Evolutionary conservation across 2,113 vertebrate genomes (phyloP).

Genomic region (Anolis sagrei): DNA sequence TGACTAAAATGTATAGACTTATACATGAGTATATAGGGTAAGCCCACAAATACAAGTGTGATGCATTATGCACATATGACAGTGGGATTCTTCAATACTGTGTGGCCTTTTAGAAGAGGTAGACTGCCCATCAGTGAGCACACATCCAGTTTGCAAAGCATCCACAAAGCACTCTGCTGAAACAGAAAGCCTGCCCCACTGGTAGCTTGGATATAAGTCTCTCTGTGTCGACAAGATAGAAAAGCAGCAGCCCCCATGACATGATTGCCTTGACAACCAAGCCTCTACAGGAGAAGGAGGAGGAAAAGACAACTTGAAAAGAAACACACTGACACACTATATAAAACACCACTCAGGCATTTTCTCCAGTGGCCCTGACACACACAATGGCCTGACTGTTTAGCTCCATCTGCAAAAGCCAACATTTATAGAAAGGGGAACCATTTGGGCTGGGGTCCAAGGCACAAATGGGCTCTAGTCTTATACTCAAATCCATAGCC

Average conservation of each 20-base stretch:
- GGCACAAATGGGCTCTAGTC: background rate
- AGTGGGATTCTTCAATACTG: background rate
- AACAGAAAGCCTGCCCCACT: background rate
- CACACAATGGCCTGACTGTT: constrained; percentile 71
- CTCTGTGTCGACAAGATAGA: constrained; percentile 54
- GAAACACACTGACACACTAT: constrained; percentile 19
- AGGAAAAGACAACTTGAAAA: constrained; percentile 28
- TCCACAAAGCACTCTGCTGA: background rate
- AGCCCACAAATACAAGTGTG: background rate
- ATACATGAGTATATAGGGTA: too few relatives aligned
- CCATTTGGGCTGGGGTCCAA: constrained; percentile 30
- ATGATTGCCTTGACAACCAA: constrained; percentile 51
- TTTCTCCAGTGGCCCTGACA: background rate
- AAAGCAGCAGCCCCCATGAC: constrained; percentile 53
- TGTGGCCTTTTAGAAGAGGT: background rate
- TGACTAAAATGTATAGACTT: too few relatives aligned
- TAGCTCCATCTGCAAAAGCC: constrained; percentile 29
- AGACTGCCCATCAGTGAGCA: background rate
- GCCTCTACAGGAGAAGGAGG: constrained; percentile 43
- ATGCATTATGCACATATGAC: fast-evolving
- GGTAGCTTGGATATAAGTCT: constrained; percentile 14
- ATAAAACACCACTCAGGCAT: background rate
- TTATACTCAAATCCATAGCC: constrained; percentile 3
- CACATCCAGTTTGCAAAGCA: background rate
- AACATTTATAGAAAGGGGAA: constrained; percentile 48